Evolutionary conservation across 2,797 vertebrate genomes (phyloP), one percentile per base, ranked within the genome.

Genomic region (Octomys mimax): DNA sequence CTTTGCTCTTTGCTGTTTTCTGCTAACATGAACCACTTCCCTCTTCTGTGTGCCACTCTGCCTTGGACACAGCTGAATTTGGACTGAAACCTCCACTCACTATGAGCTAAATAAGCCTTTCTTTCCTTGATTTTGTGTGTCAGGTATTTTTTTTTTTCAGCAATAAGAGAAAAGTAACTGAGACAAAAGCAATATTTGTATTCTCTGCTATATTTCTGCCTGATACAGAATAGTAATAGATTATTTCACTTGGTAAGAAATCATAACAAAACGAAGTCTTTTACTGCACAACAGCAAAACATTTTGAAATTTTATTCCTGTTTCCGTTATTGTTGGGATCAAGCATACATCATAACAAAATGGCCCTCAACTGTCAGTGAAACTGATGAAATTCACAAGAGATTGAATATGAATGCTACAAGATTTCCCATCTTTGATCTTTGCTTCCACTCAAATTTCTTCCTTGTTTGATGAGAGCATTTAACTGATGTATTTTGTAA

Each of bases 171-270:
- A 57, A 57, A 57, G 54, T 57, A 57, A 57, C 54, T 57, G 54
- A 16, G 14, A 57, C 54, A 57, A 18, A 57, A 57, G 33, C 0
- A 64, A 16, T 82, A 5, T 77, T 88, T 95, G 7, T 80, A 73
- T 94, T 77, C 24, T 81, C n/a, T 85, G 68, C 81, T 12, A 89
- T 22, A 7, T 87, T 88, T 95, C n/a, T 87, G 75, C 80, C 61
- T 79, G 39, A 68, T 83, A 71, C 68, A 78, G 57, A 89, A 19
- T 33, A 26, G 18, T 89, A 91, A 80, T 57, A 61, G 85, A 84
- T 97, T 59, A 83, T 89, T 91, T 95, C 12, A 46, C 2, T 71
- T 77, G 7, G 36, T 87, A 64, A 95, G 92, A 97, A 86, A 75
- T 75, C 64, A 83, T 68, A 96, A 49, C 33, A n/a, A 79, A 95